Evolutionary conservation across 2,113 vertebrate species (phyloP).

Genomic region (Thomomys bottae): DNA sequence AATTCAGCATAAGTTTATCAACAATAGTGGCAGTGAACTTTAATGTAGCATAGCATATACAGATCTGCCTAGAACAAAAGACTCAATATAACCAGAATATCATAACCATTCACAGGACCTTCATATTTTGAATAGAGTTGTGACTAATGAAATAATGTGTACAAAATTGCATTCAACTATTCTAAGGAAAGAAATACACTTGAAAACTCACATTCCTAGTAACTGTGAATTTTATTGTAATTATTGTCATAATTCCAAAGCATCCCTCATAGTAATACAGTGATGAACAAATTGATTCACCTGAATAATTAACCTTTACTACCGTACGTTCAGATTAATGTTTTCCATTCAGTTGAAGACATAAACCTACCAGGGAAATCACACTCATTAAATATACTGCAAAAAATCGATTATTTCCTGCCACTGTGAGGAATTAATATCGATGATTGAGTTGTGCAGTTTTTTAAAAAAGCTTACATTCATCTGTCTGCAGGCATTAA

Average conservation of each 20-base stretch:
- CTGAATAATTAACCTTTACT: conserved; percentile 84
- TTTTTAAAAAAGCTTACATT: conserved; percentile 66
- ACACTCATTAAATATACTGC: conserved; percentile 71
- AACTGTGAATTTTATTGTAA: conserved; percentile 50
- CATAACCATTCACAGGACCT: conserved; percentile 35
- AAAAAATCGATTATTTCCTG: conserved; percentile 78
- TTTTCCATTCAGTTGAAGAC: conserved; percentile 72
- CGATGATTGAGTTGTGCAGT: conserved; percentile 60
- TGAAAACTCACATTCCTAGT: conserved; percentile 38
- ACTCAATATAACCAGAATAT: conserved; percentile 42
- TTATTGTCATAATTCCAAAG: conserved; percentile 64
- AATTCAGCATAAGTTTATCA: conserved; percentile 54
- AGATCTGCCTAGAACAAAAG: conserved; percentile 56
- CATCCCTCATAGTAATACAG: conserved; percentile 54
- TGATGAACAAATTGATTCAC: conserved; percentile 80
- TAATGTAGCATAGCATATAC: conserved; percentile 22
- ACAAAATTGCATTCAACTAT: conserved; percentile 44
- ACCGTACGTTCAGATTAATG: conserved; percentile 67
- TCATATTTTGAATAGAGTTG: conserved; percentile 57
- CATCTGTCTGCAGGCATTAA: conserved; percentile 48
- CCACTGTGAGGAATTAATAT: conserved; percentile 52
- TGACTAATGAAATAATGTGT: conserved; percentile 60
- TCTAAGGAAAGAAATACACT: conserved; percentile 47
- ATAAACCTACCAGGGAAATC: conserved; percentile 72
- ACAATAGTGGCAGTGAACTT: conserved; percentile 52